Evolutionary conservation across 2,113 vertebrate genomes (phyloP), one percentile per base, ranked within the genome.

Genomic region (Muntiacus muntjak): DNA sequence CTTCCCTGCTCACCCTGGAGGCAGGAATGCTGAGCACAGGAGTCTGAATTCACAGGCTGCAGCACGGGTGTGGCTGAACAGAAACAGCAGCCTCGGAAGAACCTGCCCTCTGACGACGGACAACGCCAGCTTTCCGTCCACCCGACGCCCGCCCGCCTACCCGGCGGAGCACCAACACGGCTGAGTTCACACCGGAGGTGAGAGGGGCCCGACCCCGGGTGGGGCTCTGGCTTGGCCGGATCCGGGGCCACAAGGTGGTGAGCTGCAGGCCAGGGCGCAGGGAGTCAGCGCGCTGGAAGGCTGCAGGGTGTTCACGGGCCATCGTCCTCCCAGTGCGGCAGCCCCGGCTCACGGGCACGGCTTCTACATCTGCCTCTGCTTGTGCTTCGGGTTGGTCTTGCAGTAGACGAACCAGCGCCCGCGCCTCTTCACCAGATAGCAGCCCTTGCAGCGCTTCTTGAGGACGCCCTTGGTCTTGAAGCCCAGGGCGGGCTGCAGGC

Each of bases 371-470:
- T 97, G 97, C 4, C 98, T 62, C 83, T 98, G 98, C 84, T 98
- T 98, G 96, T 98, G 98, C 91, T 25, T 58, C 0, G 98, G 98
- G 95, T 97, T 36, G 43, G 55, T 57, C 10, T 47, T 74, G 62
- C 98, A 98, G 52, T 93, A 92, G 36, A 98, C 4, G 58, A 57
- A 97, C 98, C 98, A 98, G 2, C 98, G 97, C 7, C 58, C 99
- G 98, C 55, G 98, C n/a, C 99, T 98, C 60, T 98, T 99, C 3
- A 99, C 99, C 58, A 99, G 91, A 98, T 98, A 99, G 92, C 99
- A 99, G 98, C 99, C 99, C 98, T 99, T 99, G 98, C 99, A 99
- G n/a, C 99, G 99, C 95, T 94, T 99, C 94, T 50, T 99, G 81
- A 99, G 50, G 9, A 97, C 95, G 0, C 89, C 97, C 98, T 99